Evolutionary conservation across 2,888 invertebrate genomes (phyloP).

Genomic region (Drosophila seclusa): DNA sequence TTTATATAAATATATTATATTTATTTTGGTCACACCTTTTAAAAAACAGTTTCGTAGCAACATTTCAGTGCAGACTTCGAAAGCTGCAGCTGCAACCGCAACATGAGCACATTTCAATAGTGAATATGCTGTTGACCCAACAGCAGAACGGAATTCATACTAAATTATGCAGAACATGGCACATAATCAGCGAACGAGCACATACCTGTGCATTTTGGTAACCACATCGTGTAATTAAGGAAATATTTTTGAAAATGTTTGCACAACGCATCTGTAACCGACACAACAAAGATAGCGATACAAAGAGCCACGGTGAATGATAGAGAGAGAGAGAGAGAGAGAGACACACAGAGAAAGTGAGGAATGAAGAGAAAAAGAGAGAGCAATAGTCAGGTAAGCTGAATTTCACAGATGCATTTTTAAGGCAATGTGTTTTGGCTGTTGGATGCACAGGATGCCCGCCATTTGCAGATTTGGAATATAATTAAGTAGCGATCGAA

Average conservation of each 20-base stretch:
- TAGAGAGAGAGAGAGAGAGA: neutral
- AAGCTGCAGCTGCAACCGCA: neutral
- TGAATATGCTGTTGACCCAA: constrained; percentile 13
- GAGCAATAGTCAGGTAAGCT: neutral
- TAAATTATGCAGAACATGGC: constrained; percentile 45
- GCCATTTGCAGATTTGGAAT: constrained; percentile 44
- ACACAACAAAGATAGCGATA: neutral
- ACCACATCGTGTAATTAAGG: constrained; percentile 60
- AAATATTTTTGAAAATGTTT: constrained; percentile 53
- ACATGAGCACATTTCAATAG: constrained; percentile 5
- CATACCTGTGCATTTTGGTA: constrained; percentile 40
- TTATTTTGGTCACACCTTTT: neutral
- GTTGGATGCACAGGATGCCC: constrained; percentile 9
- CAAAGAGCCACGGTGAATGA: neutral
- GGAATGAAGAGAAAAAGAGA: neutral
- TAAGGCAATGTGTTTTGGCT: constrained; percentile 34
- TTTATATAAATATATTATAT: neutral
- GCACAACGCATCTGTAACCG: constrained; percentile 1
- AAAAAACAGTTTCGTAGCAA: neutral
- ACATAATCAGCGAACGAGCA: constrained; percentile 50
- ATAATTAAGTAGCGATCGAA: constrained; percentile 59
- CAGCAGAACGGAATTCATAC: constrained; percentile 32
- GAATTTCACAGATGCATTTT: constrained; percentile 30
- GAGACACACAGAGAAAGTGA: constrained; percentile 22
- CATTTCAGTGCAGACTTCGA: neutral